Conservation (phyloP, 1,140 invertebrate species). For the Vanessa tameamea region DNA sequence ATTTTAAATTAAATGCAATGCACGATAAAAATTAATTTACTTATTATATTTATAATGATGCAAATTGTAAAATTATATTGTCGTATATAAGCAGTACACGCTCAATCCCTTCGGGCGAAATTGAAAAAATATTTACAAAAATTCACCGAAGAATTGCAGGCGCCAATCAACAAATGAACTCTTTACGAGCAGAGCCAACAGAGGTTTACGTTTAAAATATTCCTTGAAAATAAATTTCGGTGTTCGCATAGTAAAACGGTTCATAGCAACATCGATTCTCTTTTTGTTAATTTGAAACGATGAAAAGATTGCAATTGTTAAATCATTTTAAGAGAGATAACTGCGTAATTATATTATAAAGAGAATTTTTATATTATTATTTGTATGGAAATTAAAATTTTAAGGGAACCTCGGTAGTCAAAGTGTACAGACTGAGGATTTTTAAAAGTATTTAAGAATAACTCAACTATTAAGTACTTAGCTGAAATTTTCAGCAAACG, state of each 20-base stretch:
- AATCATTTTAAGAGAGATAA: too few relatives aligned
- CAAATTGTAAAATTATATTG: neutral
- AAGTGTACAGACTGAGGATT: too few relatives aligned
- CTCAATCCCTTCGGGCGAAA: slow-evolving; percentile 8
- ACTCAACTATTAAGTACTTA: too few relatives aligned
- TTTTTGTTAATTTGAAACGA: neutral
- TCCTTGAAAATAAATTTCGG: slow-evolving; percentile 11
- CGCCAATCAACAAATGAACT: slow-evolving; percentile 38
- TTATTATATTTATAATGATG: neutral
- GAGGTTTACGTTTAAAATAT: slow-evolving; percentile 23
- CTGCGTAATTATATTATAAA: too few relatives aligned
- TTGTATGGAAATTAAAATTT: too few relatives aligned
- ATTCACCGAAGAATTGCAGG: slow-evolving; percentile 31
- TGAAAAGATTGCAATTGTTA: neutral
- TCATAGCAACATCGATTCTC: slow-evolving; percentile 16
- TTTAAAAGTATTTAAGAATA: too few relatives aligned
- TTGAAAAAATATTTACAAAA: slow-evolving; percentile 31
- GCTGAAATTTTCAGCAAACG: too few relatives aligned
- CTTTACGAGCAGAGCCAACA: slow-evolving; percentile 30
- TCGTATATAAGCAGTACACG: neutral
- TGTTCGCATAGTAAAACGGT: slow-evolving; percentile 5
- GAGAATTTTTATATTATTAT: too few relatives aligned
- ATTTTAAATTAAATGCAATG: too few relatives aligned
- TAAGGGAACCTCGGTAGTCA: too few relatives aligned
- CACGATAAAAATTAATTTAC: too few relatives aligned